Base-by-base conservation (phyloP, 2,797 vertebrate species). In the Podarcis siculus region DNA sequence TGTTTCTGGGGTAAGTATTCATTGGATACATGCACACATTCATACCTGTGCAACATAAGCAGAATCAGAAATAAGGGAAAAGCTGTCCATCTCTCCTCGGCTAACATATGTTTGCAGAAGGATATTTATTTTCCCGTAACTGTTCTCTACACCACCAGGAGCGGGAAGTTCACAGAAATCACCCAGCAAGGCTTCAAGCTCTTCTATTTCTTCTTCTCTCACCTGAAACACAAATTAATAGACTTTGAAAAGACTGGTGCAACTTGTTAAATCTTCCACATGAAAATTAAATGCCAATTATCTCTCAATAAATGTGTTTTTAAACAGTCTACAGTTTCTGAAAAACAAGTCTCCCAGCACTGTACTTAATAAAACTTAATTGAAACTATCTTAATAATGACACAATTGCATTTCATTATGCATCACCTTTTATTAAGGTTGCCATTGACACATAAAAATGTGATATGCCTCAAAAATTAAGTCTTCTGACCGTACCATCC, bases 1-100 rank as follows among this genome's bases (percentile, higher is more conserved):
- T 8, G 75, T 8, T 79, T 61, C 0, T 75, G 8, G 17, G 39
- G 72, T 32, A 90, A 91, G 0, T 27, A 6, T 79, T 79, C 49
- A 12, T 75, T n/a, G 86, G 2, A 83, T 64, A 3, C 93, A 77
- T 2, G 85, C 71, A 90, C 90, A 75, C 71, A 37, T 27, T 92
- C 93, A 97, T 93, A 99, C 99, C 98, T 99, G 99, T 3, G 99
- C 99, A 92, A 99, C 98, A 79, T 99, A 99, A 0, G 98, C 98
- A 90, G 99, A 98, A 95, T 99, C 99, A 2, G 99, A 99, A 96
- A 99, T 98, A 89, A 99, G 98, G 0, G 99, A 99, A 97, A 99
- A 99, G 95, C 97, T 99, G 96, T 99, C 99, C 93, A 99, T 98
- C 90, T 99, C 98, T 75, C 99, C 99, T 78, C 99, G 96, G 90